Percentiles rank a stretch among this genome's conserved stretches.
Evolutionary conservation across 2,888 invertebrate genomes (phyloP).

Genomic region (Epistrophella euchroma): DNA sequence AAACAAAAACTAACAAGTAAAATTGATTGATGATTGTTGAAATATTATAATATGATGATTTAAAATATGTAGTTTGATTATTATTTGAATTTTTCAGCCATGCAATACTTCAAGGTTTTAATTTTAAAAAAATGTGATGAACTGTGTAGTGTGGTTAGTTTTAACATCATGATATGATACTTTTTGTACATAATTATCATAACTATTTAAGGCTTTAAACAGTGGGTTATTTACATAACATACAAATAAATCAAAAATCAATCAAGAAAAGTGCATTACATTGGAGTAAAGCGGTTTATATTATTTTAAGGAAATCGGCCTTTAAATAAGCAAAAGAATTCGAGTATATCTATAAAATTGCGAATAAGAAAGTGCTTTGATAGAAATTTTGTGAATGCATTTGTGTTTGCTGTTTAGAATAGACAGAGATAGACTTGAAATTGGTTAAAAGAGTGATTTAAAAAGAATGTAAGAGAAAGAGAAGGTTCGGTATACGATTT

Average conservation of each 20-base stretch:
- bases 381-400: slow-evolving; percentile 11
- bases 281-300: neutral
- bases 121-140: slow-evolving; percentile 21
- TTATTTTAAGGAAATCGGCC: neutral
- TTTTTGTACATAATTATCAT: slow-evolving; percentile 11
- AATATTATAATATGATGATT: slow-evolving; percentile 46
- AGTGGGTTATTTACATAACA: slow-evolving; percentile 5
- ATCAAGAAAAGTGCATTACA: slow-evolving; percentile 27
- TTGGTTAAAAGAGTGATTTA: neutral
- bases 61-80: slow-evolving; percentile 40
- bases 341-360: neutral
- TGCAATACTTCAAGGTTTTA: slow-evolving; percentile 39
- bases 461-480: neutral
- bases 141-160: slow-evolving; percentile 31
- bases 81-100: slow-evolving; percentile 51
- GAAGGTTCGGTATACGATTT: neutral
- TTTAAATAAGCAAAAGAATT: slow-evolving; percentile 34
- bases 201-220: slow-evolving; percentile 2
- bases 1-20: slow-evolving; percentile 28
- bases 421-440: neutral
- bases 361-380: slow-evolving; percentile 32
- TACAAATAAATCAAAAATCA: slow-evolving; percentile 14
- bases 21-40: slow-evolving; percentile 15
- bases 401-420: neutral
- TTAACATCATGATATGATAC: slow-evolving; percentile 3